A percentile compares a stretch with the other conserved stretches of the same genome.
phyloP scores from a whole-genome alignment of 2,113 vertebrate genomes.

The Myotis lucifugus region DNA sequence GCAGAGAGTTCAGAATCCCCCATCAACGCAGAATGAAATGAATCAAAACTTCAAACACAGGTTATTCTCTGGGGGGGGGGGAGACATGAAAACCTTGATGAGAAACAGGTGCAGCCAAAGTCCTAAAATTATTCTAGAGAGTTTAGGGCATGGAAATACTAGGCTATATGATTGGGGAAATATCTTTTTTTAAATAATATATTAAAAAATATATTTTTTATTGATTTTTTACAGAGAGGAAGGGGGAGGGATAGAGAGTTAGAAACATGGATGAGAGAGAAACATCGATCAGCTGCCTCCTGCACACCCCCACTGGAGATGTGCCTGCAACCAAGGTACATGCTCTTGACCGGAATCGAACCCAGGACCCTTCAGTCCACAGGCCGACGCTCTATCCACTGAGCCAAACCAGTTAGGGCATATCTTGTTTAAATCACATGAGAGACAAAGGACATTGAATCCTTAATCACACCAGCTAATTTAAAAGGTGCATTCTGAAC shows the following conservation, averaged over 20 bases:
- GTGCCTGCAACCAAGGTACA: too few species aligned
- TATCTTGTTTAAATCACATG: neutral
- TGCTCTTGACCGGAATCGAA: too few species aligned
- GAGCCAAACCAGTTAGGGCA: too few species aligned
- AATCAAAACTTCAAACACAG: conserved; percentile 65
- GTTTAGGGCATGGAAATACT: neutral
- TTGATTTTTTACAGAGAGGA: too few species aligned
- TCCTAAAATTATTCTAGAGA: conserved; percentile 1
- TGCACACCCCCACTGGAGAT: too few species aligned
- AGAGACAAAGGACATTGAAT: neutral
- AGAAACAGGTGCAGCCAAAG: conserved; percentile 9
- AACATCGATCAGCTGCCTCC: too few species aligned
- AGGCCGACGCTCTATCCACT: too few species aligned
- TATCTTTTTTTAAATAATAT: neutral
- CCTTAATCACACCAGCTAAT: neutral
- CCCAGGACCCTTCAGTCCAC: too few species aligned
- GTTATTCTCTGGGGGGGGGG: neutral
- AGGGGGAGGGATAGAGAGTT: too few species aligned
- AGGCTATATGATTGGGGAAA: neutral
- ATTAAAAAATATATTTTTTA: too few species aligned
- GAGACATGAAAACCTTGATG: neutral
- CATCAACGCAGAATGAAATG: conserved; percentile 48
- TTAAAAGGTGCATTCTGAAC: neutral
- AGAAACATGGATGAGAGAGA: too few species aligned
- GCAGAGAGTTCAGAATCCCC: conserved; percentile 65